Base-by-base conservation (phyloP, 2,797 vertebrate species). In the Pseudopleuronectes americanus region DNA sequence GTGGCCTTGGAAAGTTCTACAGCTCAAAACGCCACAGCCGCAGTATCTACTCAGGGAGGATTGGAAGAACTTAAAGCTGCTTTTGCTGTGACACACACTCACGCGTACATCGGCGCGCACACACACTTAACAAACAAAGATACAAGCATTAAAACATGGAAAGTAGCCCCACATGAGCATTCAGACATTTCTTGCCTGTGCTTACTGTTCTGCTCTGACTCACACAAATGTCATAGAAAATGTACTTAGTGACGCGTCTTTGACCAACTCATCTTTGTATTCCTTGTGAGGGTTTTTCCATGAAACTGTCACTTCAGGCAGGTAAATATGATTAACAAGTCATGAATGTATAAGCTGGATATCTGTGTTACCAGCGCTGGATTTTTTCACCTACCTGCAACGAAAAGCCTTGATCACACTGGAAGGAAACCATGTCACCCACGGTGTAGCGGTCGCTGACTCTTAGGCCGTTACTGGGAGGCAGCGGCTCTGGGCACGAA, bases 401-500 rank as follows among this genome's bases (percentile, higher is more conserved):
- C 28, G 96, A 96, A 88, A 96, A 98, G 69, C 97, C 97, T 88
- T 96, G 96, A 73, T 97, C 96, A 71, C 97, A 99, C 62, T 96
- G 96, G 91, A 99, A 99, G 17, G 96, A 97, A 26, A 98, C 95
- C 74, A 99, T 96, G 71, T 99, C 97, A 4, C 97, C 97, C 85
- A 99, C 97, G 76, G 97, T 97, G 68, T 96, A 98, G 85, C 97
- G 95, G 76, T 98, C 96, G 67, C 97, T 97, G 83, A 96, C 87
- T 92, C 94, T 97, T 71, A 95, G 91, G 52, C 97, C 96, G 61
- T 93, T 97, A 93, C 93, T 96, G 86, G 97, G 97, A n/a, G 94
- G 94, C 81, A 94, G 95, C 1, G 97, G 97, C 87, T 99, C 97
- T 79, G 97, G 97, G 90, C 97, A 99, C 59, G 97, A 99, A 92